These are phyloP conservation scores for Pocillopora meandrina DNA, from an alignment of 92 coral and sea anemone species.

Conservation along the genomic window DNA sequence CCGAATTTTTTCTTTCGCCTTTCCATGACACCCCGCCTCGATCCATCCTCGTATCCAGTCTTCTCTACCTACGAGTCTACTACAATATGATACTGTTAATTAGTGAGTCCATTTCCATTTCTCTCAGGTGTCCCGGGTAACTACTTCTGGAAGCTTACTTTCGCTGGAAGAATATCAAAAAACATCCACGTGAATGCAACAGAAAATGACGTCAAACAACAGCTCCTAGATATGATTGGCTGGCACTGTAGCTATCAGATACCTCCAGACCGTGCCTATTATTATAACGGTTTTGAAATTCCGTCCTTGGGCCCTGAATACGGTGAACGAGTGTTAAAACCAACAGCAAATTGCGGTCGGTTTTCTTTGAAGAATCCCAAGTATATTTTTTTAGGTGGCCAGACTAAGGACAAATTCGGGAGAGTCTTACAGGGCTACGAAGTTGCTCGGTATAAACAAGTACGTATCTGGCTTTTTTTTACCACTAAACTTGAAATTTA, in stretches of 20 bases:
- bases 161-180: constrained; percentile 63
- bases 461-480: not conserved
- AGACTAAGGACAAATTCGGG: constrained; percentile 60
- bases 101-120: not conserved
- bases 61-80: too few relatives aligned
- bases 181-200: constrained; percentile 57
- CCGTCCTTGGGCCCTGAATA: constrained; percentile 50
- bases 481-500: too few relatives aligned
- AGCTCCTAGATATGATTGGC: constrained; percentile 63
- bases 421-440: constrained; percentile 59
- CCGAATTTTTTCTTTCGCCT: too few relatives aligned
- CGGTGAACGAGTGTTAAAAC: constrained; percentile 72
- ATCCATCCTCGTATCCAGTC: too few relatives aligned
- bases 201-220: constrained; percentile 42
- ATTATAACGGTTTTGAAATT: constrained; percentile 80
- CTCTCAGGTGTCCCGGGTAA: constrained; percentile 54
- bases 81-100: not conserved
- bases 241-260: constrained; percentile 72
- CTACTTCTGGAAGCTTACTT: constrained; percentile 51
- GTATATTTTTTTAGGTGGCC: constrained; percentile 59
- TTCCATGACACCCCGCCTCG: too few relatives aligned
- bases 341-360: constrained; percentile 74
- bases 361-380: constrained; percentile 67
- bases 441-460: constrained; percentile 74
- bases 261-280: constrained; percentile 69